phyloP scores from a whole-genome alignment of 2,888 invertebrate species.

The Arctia plantaginis region DNA sequence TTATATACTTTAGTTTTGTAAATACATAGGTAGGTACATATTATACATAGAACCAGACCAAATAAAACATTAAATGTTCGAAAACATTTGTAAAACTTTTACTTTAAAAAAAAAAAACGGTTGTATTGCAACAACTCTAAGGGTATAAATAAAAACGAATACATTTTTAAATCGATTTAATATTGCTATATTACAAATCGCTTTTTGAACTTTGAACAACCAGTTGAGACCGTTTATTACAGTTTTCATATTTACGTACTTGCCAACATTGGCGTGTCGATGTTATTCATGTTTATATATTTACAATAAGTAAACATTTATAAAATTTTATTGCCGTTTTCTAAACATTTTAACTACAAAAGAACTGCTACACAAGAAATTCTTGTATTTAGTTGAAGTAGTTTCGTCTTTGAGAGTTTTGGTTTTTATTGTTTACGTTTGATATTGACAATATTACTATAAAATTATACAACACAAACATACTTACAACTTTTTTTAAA shows the following conservation, averaged over 20 bases:
- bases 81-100: too few relatives aligned
- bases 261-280: conserved; percentile 39
- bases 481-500: too few relatives aligned
- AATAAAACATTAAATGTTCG: too few relatives aligned
- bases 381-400: background rate
- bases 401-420: background rate
- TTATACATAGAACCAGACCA: too few relatives aligned
- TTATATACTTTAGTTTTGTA: too few relatives aligned
- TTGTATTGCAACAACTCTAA: background rate
- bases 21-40: too few relatives aligned
- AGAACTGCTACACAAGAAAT: background rate
- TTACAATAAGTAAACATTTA: conserved; percentile 57
- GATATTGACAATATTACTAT: too few relatives aligned
- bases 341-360: conserved; percentile 41
- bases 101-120: background rate
- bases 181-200: conserved; percentile 82
- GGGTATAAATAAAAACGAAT: conserved; percentile 29
- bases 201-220: conserved; percentile 80
- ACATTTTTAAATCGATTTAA: conserved; percentile 75
- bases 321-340: conserved; percentile 39
- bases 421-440: too few relatives aligned
- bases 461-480: too few relatives aligned
- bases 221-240: conserved; percentile 74
- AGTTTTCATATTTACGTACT: conserved; percentile 54
- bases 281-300: conserved; percentile 50